A percentile compares a stretch with the other conserved stretches of the same genome.
Conservation (phyloP, 2,888 invertebrate genomes). For the Cordylochernes scorpioides region DNA sequence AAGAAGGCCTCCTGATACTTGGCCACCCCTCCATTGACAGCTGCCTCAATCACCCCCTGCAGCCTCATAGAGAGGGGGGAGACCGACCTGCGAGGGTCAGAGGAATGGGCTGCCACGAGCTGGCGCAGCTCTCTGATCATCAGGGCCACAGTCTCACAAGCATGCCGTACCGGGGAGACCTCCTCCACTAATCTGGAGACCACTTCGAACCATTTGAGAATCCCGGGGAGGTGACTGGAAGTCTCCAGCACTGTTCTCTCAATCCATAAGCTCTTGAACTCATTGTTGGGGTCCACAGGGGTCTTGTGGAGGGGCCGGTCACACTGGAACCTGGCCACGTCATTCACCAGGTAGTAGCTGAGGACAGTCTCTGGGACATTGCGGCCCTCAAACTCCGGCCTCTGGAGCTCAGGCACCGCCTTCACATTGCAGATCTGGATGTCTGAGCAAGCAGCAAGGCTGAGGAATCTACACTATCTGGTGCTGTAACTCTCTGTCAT, state of each 20-base stretch:
- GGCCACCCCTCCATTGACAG: conserved; percentile 76
- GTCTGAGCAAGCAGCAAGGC: conserved; percentile 23
- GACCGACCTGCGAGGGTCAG: conserved; percentile 46
- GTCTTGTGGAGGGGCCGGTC: conserved; percentile 71
- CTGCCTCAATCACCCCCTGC: conserved; percentile 77
- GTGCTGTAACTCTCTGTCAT: no score
- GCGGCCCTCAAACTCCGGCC: conserved; percentile 26
- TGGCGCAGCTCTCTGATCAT: conserved; percentile 60
- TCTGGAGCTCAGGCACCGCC: conserved; percentile 43
- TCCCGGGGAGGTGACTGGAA: conserved; percentile 57
- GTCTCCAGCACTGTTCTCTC: conserved; percentile 65
- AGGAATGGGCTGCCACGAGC: conserved; percentile 47
- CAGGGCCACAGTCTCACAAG: conserved; percentile 74
- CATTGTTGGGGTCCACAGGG: conserved; percentile 69
- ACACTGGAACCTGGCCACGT: conserved; percentile 63
- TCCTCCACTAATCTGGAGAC: conserved; percentile 41
- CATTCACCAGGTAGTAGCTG: conserved; percentile 67
- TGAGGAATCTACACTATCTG: no score
- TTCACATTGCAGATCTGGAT: conserved; percentile 85
- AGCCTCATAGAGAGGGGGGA: conserved; percentile 78
- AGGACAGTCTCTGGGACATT: conserved; percentile 61
- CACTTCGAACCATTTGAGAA: conserved; percentile 78
- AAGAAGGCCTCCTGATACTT: conserved; percentile 90
- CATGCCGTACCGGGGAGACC: conserved; percentile 56
- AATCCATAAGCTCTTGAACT: conserved; percentile 85